Percentiles rank a stretch among this genome's conserved stretches.
phyloP scores from a whole-genome alignment of 2,797 vertebrate species.

The Thunnus albacares region DNA sequence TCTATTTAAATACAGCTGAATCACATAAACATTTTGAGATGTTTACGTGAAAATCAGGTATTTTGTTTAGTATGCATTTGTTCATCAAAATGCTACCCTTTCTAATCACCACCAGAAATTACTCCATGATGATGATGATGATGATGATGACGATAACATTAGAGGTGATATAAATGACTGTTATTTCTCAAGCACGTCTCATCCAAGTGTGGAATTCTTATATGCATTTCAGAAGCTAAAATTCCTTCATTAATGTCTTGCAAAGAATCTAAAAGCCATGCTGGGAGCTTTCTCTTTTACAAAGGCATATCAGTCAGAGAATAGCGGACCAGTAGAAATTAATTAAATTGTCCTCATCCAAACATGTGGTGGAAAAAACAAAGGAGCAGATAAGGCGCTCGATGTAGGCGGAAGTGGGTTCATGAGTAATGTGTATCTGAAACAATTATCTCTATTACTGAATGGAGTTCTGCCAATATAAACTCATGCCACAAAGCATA shows the following conservation, averaged over 20 bases:
- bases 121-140: neutral
- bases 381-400: slow-evolving; percentile 29
- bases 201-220: neutral
- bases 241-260: neutral
- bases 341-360: slow-evolving; percentile 37
- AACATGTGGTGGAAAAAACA: slow-evolving; percentile 24
- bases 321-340: slow-evolving; percentile 7
- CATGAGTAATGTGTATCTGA: slow-evolving; percentile 38
- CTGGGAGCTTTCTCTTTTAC: slow-evolving; percentile 6
- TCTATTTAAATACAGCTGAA: neutral
- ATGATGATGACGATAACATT: neutral
- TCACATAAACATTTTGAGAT: neutral
- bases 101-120: neutral
- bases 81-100: neutral
- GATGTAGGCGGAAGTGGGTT: slow-evolving; percentile 22
- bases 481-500: slow-evolving; percentile 23
- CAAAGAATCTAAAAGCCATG: neutral
- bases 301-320: slow-evolving; percentile 11
- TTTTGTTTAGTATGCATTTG: neutral
- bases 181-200: neutral
- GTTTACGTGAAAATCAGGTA: neutral
- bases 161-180: neutral
- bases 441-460: slow-evolving; percentile 44
- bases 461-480: slow-evolving; percentile 39
- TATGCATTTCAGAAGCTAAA: neutral